phyloP scores from a whole-genome alignment of 2,113 vertebrate genomes.

The Mastomys natalensis region DNA sequence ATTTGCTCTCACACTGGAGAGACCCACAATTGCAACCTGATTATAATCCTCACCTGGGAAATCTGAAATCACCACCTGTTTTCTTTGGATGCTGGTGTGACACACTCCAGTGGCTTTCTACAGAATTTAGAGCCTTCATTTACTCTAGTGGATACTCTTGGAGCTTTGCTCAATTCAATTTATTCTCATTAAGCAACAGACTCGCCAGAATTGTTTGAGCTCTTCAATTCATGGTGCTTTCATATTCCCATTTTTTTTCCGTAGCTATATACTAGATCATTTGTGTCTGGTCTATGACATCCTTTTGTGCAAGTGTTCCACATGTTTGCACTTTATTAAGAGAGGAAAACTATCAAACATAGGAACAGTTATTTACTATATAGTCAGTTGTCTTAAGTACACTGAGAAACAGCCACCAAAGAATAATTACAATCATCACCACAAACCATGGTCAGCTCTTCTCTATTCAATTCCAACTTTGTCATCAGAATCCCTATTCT shows the following conservation, averaged over 20 bases:
- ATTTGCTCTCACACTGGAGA: constrained; percentile 74
- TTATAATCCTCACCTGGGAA: constrained; percentile 83
- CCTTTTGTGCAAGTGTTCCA: background rate
- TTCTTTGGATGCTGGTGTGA: constrained; percentile 72
- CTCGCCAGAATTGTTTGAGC: constrained; percentile 14
- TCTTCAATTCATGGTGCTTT: background rate
- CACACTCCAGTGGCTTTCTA: constrained; percentile 77
- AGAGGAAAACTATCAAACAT: background rate
- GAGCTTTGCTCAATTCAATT: constrained; percentile 35
- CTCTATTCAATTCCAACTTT: background rate
- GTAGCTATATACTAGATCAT: background rate
- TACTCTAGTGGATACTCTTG: constrained; percentile 26
- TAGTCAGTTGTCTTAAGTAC: background rate
- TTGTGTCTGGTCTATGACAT: background rate
- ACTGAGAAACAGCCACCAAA: background rate
- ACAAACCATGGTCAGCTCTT: background rate
- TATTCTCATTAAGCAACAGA: constrained; percentile 70
- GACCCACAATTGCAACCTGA: constrained; percentile 78
- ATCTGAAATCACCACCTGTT: constrained; percentile 85
- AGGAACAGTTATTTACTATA: background rate
- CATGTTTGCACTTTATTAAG: constrained; percentile 15
- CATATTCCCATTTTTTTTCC: constrained; percentile 32
- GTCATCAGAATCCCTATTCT: background rate
- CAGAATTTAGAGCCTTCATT: constrained; percentile 76
- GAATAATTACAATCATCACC: background rate